Evolutionary conservation across 2,113 vertebrate genomes (phyloP).

Genomic region (Dolichallabes microphthalmus): DNA sequence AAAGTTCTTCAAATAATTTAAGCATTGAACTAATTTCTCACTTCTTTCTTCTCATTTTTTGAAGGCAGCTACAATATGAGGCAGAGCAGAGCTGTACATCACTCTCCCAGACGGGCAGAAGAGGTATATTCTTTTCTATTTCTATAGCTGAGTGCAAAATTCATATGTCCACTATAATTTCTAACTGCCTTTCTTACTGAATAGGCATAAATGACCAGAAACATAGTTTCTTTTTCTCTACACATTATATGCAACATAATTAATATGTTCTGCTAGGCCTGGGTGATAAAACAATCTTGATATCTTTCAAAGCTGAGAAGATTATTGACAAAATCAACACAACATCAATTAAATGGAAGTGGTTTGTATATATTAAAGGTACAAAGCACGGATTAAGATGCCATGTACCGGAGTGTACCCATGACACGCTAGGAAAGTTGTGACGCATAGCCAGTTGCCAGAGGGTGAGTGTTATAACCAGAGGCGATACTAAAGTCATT

Average conservation of each 20-base stretch:
- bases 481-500: no score
- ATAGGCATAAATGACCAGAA: background rate
- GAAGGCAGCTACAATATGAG: background rate
- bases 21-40: background rate
- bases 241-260: background rate
- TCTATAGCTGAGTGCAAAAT: background rate
- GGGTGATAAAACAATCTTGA: no score
- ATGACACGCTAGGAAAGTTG: no score
- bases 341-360: no score
- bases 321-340: no score
- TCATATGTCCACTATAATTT: background rate
- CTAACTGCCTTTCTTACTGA: background rate
- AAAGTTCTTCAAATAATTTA: background rate
- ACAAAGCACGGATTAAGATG: no score
- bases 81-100: constrained; percentile 39
- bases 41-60: background rate
- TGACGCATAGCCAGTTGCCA: no score
- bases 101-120: constrained; percentile 24
- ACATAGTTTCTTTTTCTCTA: background rate
- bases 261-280: background rate
- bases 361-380: no score
- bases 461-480: no score
- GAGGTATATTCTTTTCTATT: constrained; percentile 41
- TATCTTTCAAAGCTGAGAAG: no score
- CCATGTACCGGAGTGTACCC: no score